phyloP scores from a whole-genome alignment of 2,113 vertebrate genomes.

The Sialia sialis region DNA sequence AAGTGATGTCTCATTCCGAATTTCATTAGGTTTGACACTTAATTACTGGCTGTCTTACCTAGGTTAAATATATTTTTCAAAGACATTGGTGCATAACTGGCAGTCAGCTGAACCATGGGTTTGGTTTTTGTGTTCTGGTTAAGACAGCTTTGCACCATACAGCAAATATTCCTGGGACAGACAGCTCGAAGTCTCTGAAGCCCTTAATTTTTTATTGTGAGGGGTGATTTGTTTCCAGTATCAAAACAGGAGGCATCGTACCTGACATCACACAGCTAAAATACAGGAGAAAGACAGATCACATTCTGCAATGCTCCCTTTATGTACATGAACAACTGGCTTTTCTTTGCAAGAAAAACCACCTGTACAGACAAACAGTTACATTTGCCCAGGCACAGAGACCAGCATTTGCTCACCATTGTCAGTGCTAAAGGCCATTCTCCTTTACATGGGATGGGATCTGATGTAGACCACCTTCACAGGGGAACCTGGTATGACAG shows the following conservation, averaged over 20 bases:
- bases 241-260: not conserved
- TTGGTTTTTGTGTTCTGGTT: not conserved
- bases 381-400: not conserved
- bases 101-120: fast-evolving
- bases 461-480: not conserved
- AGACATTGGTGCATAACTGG: fast-evolving
- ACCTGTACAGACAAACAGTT: not conserved
- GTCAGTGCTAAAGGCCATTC: not conserved
- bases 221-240: not conserved
- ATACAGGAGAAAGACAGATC: not conserved
- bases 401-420: not conserved
- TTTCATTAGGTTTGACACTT: not conserved
- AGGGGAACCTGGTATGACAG: not conserved
- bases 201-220: not conserved
- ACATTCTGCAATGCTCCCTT: not conserved
- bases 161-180: not conserved
- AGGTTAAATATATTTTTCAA: not conserved
- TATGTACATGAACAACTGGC: fast-evolving
- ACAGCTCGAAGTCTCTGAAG: not conserved
- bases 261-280: not conserved
- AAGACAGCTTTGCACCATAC: not conserved
- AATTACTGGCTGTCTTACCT: not conserved
- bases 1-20: not conserved
- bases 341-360: not conserved
- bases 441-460: fast-evolving